Base-by-base conservation (phyloP, 1,140 invertebrate species). In the Leptestheria dahalacensis region DNA sequence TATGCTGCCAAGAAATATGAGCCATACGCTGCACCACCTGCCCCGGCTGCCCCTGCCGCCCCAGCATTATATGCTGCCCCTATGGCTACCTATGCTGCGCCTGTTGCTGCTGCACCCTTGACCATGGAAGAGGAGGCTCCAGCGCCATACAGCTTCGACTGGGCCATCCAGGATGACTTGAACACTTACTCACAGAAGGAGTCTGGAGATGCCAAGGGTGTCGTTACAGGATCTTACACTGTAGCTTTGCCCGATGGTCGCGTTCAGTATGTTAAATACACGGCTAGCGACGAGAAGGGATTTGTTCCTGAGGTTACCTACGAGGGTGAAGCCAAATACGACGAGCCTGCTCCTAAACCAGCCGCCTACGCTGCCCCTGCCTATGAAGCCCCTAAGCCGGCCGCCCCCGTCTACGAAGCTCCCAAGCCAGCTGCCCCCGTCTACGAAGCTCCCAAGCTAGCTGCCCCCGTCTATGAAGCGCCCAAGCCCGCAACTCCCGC, bases 101-200 rank as follows among this genome's bases (percentile, higher is more conserved):
- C 50, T 24, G n/a, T n/a, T n/a, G n/a, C n/a, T n/a, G n/a, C n/a
- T n/a, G 50, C 15, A 0, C 21, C 50, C 2, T 24, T 15, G 24
- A 26, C 15, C 50, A 52, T 26, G 21, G 50, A 52, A n/a, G 10
- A 26, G 26, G 29, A 63, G 23, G 29, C 57, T 12, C 57, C 61
- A 6, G 33, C 61, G 1, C 2, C 53, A 2, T 65, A 67, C 56
- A 62, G 66, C 47, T 67, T 65, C 61, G 53, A 62, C 2, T 67
- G 65, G 59, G 59, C 57, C 11, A 63, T 67, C 12, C 58, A 63
- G 51, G 66, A 67, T 57, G 59, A 61, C 15, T 62, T n/a, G n/a
- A n/a, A n/a, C n/a, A n/a, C n/a, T n/a, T n/a, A n/a, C n/a, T n/a
- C n/a, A n/a, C n/a, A n/a, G n/a, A n/a, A n/a, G n/a, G n/a, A n/a